phyloP scores from a whole-genome alignment of 2,888 invertebrate genomes.

The Drosophila longiperda region DNA sequence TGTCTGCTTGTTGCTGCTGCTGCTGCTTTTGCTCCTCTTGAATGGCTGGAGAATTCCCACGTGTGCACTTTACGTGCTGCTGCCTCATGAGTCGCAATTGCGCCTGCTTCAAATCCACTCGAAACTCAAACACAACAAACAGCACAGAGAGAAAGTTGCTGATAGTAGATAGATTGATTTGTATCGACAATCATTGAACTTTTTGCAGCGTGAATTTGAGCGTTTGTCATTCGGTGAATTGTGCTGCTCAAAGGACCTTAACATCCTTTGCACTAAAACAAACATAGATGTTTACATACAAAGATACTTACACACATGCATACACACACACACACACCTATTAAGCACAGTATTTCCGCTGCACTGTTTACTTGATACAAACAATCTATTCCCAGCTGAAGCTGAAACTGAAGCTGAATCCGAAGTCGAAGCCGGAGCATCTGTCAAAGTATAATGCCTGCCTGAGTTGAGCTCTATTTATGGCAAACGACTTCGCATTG shows the following conservation, averaged over 20 bases:
- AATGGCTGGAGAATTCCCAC: conserved; percentile 60
- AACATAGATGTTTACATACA: background rate
- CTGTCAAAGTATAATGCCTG: conserved; percentile 40
- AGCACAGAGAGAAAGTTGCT: conserved; percentile 20
- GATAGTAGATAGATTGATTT: conserved; percentile 24
- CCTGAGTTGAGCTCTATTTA: conserved; percentile 50
- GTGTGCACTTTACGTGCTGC: conserved; percentile 71
- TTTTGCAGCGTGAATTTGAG: conserved; percentile 42
- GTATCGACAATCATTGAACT: conserved; percentile 58
- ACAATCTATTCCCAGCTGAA: conserved; percentile 40
- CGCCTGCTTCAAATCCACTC: conserved; percentile 30
- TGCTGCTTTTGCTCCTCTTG: conserved; percentile 11
- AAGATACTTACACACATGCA: too few relatives aligned
- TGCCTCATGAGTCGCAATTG: conserved; percentile 62
- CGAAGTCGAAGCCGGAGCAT: conserved; percentile 14
- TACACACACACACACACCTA: conserved; percentile 18
- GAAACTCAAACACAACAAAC: conserved; percentile 7
- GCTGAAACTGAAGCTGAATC: conserved; percentile 1
- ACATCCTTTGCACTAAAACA: background rate
- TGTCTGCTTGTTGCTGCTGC: conserved; percentile 24
- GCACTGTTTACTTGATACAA: conserved; percentile 59
- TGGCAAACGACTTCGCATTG: conserved; percentile 54
- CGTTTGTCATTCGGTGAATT: conserved; percentile 44
- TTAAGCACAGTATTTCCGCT: conserved; percentile 68
- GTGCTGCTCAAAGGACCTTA: conserved; percentile 12